Conservation (phyloP, 2,113 vertebrate species). For the Apodemus sylvaticus region DNA sequence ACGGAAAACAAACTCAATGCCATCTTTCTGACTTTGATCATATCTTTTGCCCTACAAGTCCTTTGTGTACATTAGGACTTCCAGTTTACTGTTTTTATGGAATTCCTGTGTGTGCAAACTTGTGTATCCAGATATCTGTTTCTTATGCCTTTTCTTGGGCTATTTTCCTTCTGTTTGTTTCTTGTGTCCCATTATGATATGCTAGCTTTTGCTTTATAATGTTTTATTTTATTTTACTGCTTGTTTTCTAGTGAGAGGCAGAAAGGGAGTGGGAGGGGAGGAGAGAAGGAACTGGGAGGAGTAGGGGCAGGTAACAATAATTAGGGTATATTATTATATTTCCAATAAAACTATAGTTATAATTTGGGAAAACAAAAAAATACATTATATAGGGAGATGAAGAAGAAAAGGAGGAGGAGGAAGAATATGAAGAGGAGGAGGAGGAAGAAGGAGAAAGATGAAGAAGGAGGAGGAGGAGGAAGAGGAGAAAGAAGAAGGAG, state of each 20-base stretch:
- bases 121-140: not conserved
- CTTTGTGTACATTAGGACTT: not conserved
- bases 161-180: not conserved
- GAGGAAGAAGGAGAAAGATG: rapidly evolving
- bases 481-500: rapidly evolving
- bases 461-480: too few relatives aligned
- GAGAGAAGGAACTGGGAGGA: not conserved
- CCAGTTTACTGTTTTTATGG: not conserved
- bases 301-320: not conserved
- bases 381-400: not conserved
- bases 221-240: not conserved
- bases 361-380: not conserved
- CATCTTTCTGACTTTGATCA: too few relatives aligned
- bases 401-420: too few relatives aligned
- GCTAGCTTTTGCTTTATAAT: not conserved
- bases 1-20: not conserved
- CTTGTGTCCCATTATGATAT: not conserved
- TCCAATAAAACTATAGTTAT: not conserved
- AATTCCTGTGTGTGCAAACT: not conserved
- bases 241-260: not conserved
- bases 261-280: too few relatives aligned
- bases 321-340: not conserved
- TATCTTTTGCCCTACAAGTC: not conserved
- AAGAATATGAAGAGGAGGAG: too few relatives aligned
- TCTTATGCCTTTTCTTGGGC: not conserved